Base-by-base conservation (phyloP, 92 coral and sea anemone genomes). In the Virgularia gustaviana region DNA sequence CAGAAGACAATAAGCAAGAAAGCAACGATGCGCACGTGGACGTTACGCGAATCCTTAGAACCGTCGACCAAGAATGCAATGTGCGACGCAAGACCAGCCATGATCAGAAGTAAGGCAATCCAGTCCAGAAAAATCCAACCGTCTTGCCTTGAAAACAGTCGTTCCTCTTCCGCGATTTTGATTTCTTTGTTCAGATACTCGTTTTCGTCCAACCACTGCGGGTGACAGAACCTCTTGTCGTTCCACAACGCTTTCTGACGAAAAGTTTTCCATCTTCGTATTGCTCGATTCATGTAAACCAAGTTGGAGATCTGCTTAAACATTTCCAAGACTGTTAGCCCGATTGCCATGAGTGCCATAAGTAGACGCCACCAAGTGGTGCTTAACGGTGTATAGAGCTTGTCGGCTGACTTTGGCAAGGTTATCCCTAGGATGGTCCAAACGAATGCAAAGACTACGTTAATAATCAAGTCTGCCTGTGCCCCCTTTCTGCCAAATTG, bases 1-100 rank as follows among this genome's bases (percentile, higher is more conserved):
- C 92, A 92, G 23, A 84, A 73, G 9, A 82, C 61, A 36, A 89
- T 83, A 41, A 92, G 72, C 5, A 96, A 85, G 15, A 88, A 91
- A 24, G 90, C 82, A 55, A 89, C 78, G 4, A 92, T 67, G 52
- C 88, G 90, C 13, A 81, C 79, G 55, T 92, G 96, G 2, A 81
- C 68, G 5, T 68, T 45, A 25, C 75, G 75, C 12, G 75, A 49
- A 15, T 24, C 4, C 61, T 7, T 49, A 7, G 75, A 68, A 9
- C 75, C 75, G 36, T 18, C 22, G 29, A 51, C 60, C 16, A 68
- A 61, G 61, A 68, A 68, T 30, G 38, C 36, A 28, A 68, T 15
- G 22, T 68, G 75, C 6, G 75, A 68, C 29, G 75, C 15, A 1
- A 47, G 34, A 7, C 75, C 61, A 49, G 75, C n/a, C 0, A 68